Conservation (phyloP, 1,140 invertebrate genomes). For the Tetraneura akinire region DNA sequence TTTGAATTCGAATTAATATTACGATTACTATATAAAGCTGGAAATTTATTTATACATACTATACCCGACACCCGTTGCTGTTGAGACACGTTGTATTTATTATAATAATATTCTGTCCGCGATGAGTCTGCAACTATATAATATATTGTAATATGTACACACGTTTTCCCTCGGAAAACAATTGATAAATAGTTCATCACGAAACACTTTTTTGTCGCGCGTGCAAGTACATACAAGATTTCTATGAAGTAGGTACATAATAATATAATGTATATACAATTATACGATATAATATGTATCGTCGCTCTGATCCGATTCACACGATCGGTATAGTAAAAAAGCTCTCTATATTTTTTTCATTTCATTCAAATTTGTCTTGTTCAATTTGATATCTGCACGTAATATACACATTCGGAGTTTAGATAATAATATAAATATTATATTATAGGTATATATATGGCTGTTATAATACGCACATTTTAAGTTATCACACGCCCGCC, state of each 20-base stretch:
- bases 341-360: neutral
- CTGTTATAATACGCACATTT: too few species aligned
- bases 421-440: neutral
- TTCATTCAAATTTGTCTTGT: neutral
- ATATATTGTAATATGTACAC: too few species aligned
- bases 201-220: conserved; percentile 21
- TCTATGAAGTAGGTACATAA: neutral
- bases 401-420: neutral
- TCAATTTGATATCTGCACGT: conserved; percentile 20
- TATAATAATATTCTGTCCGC: too few species aligned
- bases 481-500: conserved; percentile 11
- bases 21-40: too few species aligned
- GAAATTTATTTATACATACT: too few species aligned
- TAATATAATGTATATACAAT: too few species aligned
- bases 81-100: conserved; percentile 34
- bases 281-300: too few species aligned
- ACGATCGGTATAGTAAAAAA: conserved; percentile 28
- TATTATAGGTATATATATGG: neutral
- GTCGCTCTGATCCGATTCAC: conserved; percentile 22
- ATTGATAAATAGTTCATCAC: conserved; percentile 47
- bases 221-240: conserved; percentile 27
- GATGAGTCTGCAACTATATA: conserved; percentile 43
- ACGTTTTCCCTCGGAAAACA: conserved; percentile 11
- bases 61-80: too few species aligned
- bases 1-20: too few species aligned